Percentiles rank a stretch among this genome's conserved stretches.
Evolutionary conservation across 2,888 invertebrate species (phyloP).

Genomic region (Petrolisthes cinctipes): DNA sequence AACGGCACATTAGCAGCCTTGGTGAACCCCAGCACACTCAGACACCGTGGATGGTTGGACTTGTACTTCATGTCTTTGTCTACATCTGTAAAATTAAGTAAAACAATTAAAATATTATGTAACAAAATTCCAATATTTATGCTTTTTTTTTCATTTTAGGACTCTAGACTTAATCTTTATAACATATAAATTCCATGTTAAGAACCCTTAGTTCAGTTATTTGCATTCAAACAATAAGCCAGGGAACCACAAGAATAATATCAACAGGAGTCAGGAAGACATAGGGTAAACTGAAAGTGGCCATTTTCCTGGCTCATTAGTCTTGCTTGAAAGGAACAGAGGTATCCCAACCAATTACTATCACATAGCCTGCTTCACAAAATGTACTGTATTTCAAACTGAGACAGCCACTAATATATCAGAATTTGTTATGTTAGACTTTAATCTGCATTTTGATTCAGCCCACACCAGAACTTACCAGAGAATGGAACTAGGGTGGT

Average conservation of each 20-base stretch:
- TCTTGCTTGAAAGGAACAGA: no score
- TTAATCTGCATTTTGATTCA: no score
- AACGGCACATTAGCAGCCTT: constrained; percentile 73
- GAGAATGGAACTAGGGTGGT: constrained; percentile 76
- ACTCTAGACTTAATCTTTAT: not conserved
- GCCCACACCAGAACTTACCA: constrained; percentile 48
- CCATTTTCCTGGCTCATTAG: no score
- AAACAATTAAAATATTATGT: not conserved
- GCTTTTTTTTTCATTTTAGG: not conserved
- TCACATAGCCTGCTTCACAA: not conserved
- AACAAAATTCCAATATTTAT: not conserved
- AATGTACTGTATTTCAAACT: no score
- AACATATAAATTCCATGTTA: not conserved
- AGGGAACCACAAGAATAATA: no score
- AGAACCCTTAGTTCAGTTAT: not conserved
- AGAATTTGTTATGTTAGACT: not conserved
- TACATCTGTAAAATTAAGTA: constrained; percentile 69
- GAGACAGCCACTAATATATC: no score
- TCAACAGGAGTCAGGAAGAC: no score
- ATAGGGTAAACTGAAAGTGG: no score
- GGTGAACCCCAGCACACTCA: constrained; percentile 80
- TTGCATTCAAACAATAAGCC: no score
- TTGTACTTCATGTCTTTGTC: constrained; percentile 75
- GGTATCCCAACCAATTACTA: not conserved
- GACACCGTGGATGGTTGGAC: constrained; percentile 74